Conservation (phyloP, 2,888 invertebrate genomes). For the Plagodis dolabraria region DNA sequence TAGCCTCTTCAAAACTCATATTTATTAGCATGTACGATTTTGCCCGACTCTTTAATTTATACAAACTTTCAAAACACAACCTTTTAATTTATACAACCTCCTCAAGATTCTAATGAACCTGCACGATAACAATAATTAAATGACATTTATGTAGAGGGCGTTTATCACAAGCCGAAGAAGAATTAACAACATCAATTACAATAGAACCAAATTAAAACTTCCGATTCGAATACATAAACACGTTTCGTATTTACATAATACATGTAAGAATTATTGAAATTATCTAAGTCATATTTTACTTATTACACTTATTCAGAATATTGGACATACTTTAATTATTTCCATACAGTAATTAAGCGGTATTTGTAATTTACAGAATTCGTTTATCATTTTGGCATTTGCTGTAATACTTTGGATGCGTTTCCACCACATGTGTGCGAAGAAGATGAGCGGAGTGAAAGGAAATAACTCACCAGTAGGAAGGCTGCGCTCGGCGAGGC, state of each 20-base stretch:
- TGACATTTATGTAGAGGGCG: too few relatives aligned
- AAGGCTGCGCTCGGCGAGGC: too few relatives aligned
- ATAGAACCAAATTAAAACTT: constrained; percentile 1
- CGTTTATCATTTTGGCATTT: constrained; percentile 12
- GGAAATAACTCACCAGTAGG: too few relatives aligned
- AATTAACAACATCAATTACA: constrained; percentile 7
- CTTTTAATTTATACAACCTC: too few relatives aligned
- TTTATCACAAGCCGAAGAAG: background rate
- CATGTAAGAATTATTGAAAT: too few relatives aligned
- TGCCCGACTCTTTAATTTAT: background rate
- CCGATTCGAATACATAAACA: background rate
- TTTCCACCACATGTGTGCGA: too few relatives aligned
- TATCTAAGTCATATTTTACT: background rate
- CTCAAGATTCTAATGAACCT: background rate
- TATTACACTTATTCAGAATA: constrained; percentile 19
- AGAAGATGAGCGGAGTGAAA: too few relatives aligned
- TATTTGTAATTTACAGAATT: background rate
- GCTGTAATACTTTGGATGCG: constrained; percentile 5
- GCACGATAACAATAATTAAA: background rate
- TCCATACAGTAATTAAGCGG: constrained; percentile 1
- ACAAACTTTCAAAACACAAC: too few relatives aligned
- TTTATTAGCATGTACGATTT: too few relatives aligned
- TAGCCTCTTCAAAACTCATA: too few relatives aligned
- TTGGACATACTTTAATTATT: constrained; percentile 15
- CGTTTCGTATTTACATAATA: too few relatives aligned